Base-by-base conservation (phyloP, 1,140 invertebrate genomes). In the Saxidomus purpurata region DNA sequence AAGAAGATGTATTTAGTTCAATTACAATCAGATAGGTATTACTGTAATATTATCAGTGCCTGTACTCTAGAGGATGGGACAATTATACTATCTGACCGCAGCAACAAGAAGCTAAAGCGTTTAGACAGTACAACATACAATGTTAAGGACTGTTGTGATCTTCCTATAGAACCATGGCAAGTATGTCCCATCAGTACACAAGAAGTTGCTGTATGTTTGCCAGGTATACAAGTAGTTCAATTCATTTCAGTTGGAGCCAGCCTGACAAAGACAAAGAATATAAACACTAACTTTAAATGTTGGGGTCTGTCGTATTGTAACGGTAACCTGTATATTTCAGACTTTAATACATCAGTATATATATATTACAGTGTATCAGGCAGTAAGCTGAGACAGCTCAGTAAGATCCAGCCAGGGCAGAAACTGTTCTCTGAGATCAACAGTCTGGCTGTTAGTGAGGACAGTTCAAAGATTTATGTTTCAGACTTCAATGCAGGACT, bases 101-200 rank as follows among this genome's bases (percentile, higher is more conserved):
- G 38, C 31, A 71, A 71, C 67, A 71, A 38, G 67, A 71, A 71
- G 25, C 36, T 71, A 11, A 71, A 71, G 38, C 67, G 36, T 71
- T 71, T 71, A n/a, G 67, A 71, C 34, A 71, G 67, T 38, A 19
- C 31, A 31, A 71, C 31, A 38, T 40, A 71, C n/a, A 71, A 1
- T 17, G 67, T 71, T 17, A 71, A 8, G 19, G 67, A 71, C 36
- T 71, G 13, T n/a, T 38, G 31, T 40, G 67, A 71, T 38, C 11
- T 40, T 31, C 34, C 67, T 6, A 6, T 1, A 1, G 4, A 9
- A 4, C 67, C 67, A 38, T 38, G 67, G 67, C 67, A 71, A 38
- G 34, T 71, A 1, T 71, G 67, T 38, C 13, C 34, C 3, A 38
- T 71, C 17, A 19, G 28, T n/a, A 15, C 28, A 36, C 15, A 36